Percentiles rank a stretch among this genome's conserved stretches.
Evolutionary conservation across 2,888 invertebrate species (phyloP).

Genomic region (Lasioglossum figueresi): DNA sequence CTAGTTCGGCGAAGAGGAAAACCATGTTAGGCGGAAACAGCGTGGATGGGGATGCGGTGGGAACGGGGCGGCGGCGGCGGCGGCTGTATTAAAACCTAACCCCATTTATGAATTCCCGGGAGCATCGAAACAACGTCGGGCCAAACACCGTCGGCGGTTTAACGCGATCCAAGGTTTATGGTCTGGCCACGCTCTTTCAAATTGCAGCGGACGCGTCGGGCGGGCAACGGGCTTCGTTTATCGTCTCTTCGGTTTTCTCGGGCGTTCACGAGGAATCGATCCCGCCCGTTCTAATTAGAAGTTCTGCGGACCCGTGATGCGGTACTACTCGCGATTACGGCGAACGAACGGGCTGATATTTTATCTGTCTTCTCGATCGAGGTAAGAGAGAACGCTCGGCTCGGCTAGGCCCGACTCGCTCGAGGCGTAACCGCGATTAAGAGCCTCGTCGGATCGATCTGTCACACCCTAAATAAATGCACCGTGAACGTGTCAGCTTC

Average conservation of each 20-base stretch:
- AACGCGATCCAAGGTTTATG: background rate
- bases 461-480: conserved; percentile 38
- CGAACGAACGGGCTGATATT: conserved; percentile 40
- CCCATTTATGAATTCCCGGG: background rate
- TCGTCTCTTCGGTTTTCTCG: conserved; percentile 28
- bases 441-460: conserved; percentile 22
- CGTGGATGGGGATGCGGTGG: background rate
- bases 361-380: conserved; percentile 17
- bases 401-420: background rate
- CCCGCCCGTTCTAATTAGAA: conserved; percentile 63
- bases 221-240: conserved; percentile 26
- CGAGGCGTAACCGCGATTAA: conserved; percentile 20
- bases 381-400: background rate
- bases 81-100: conserved; percentile 6
- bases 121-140: background rate
- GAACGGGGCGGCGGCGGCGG: background rate
- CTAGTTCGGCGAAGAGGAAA: background rate
- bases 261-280: conserved; percentile 61
- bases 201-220: background rate
- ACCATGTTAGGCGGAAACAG: background rate
- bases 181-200: background rate
- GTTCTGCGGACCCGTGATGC: conserved; percentile 54
- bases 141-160: background rate
- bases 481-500: conserved; percentile 24
- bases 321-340: conserved; percentile 46